Evolutionary conservation across 2,888 invertebrate genomes (phyloP).

Genomic region (Cerceris ruficornis): DNA sequence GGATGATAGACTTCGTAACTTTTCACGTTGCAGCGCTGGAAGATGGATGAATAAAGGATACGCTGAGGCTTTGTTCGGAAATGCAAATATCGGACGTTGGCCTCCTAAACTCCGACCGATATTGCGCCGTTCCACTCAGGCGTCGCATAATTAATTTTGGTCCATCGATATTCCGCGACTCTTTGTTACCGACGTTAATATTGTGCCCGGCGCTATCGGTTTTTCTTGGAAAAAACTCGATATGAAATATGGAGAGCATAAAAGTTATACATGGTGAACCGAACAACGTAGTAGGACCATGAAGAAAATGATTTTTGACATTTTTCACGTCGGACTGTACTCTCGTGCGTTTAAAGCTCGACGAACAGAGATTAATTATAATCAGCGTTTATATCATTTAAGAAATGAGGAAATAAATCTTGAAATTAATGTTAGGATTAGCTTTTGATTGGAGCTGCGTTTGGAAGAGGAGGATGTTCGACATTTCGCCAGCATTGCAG

Average conservation of each 20-base stretch:
- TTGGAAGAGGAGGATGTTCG: too few species aligned
- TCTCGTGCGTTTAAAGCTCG: too few species aligned
- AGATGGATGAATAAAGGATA: slow-evolving; percentile 12
- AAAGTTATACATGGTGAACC: not conserved
- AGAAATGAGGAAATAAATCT: too few species aligned
- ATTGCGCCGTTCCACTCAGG: slow-evolving; percentile 30
- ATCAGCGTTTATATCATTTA: too few species aligned
- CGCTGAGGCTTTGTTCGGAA: slow-evolving; percentile 14
- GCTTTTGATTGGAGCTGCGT: too few species aligned
- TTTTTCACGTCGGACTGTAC: too few species aligned
- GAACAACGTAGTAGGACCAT: too few species aligned
- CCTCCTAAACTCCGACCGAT: slow-evolving; percentile 28
- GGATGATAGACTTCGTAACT: not conserved
- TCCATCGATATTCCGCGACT: slow-evolving; percentile 57
- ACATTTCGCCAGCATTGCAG: too few species aligned
- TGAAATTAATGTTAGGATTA: too few species aligned
- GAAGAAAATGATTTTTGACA: too few species aligned
- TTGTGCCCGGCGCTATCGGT: slow-evolving; percentile 37
- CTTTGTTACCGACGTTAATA: slow-evolving; percentile 41
- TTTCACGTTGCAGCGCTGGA: not conserved
- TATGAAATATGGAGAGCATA: slow-evolving; percentile 40
- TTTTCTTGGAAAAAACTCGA: slow-evolving; percentile 35
- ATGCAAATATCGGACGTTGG: slow-evolving; percentile 44
- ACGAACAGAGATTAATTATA: too few species aligned
- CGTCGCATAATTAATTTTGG: slow-evolving; percentile 57